These are phyloP conservation scores for Hippocampus barbouri DNA, from an alignment of 2,113 vertebrate species.

Conservation along the genomic window DNA sequence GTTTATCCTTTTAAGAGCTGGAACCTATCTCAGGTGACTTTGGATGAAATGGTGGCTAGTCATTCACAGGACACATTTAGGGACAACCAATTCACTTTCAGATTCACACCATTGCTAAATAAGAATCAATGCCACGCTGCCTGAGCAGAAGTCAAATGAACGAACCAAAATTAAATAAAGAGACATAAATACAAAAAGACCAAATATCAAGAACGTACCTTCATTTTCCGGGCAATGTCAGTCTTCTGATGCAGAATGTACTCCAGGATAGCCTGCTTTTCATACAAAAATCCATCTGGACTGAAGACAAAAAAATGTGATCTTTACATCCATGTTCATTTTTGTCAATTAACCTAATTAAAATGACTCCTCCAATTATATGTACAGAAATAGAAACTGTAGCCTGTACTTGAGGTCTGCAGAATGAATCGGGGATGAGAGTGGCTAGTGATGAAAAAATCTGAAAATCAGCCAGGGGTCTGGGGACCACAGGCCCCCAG, in stretches of 20 bases:
- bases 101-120: too few relatives aligned
- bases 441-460: too few relatives aligned
- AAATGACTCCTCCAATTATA: too few relatives aligned
- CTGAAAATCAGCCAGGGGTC: too few relatives aligned
- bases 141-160: too few relatives aligned
- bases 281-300: conserved; percentile 84
- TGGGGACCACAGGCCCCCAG: too few relatives aligned
- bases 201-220: conserved; percentile 65
- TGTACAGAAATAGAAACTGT: neutral
- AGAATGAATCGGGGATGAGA: neutral
- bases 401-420: neutral
- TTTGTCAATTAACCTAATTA: too few relatives aligned
- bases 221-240: conserved; percentile 83
- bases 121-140: too few relatives aligned
- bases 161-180: too few relatives aligned
- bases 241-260: conserved; percentile 88
- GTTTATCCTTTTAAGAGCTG: neutral
- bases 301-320: conserved; percentile 51
- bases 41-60: too few relatives aligned
- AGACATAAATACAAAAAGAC: neutral
- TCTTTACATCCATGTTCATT: neutral
- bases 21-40: neutral
- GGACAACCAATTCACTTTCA: too few relatives aligned
- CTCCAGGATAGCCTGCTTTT: conserved; percentile 87
- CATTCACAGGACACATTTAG: too few relatives aligned